phyloP scores from a whole-genome alignment of 2,888 invertebrate species.

The Pandemis heparana region DNA sequence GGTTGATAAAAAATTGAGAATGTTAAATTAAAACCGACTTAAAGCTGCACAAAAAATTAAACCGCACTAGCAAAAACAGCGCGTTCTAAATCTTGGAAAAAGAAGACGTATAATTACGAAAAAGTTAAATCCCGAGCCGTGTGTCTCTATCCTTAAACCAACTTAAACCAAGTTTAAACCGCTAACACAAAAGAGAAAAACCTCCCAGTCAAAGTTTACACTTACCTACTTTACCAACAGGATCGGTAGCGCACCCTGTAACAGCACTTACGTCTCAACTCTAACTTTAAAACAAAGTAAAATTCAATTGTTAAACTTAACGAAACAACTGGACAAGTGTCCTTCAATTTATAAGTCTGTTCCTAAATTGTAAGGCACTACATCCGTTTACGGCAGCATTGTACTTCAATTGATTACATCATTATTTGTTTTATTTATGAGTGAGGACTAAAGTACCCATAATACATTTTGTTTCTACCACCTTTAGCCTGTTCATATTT shows the following conservation, averaged over 20 bases:
- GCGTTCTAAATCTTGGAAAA: background rate
- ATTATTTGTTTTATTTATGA: background rate
- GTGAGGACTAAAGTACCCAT: background rate
- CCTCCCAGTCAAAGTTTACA: slow-evolving; percentile 12
- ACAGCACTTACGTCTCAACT: slow-evolving; percentile 36
- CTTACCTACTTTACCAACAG: slow-evolving; percentile 31
- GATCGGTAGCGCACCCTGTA: slow-evolving; percentile 34
- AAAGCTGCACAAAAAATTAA: too few relatives aligned
- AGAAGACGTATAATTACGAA: background rate
- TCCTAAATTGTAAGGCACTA: slow-evolving; percentile 15
- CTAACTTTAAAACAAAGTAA: slow-evolving; percentile 30
- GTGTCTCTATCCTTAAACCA: background rate
- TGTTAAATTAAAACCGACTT: too few relatives aligned
- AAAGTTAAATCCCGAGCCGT: background rate
- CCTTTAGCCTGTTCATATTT: too few relatives aligned
- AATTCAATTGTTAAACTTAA: slow-evolving; percentile 35
- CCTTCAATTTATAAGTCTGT: slow-evolving; percentile 21
- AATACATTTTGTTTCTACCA: too few relatives aligned
- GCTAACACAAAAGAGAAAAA: slow-evolving; percentile 10
- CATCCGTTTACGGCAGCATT: background rate
- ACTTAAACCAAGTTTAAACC: background rate
- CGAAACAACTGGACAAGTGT: slow-evolving; percentile 28
- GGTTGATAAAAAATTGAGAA: too few relatives aligned
- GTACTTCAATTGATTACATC: background rate
- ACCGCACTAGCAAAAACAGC: too few relatives aligned